phyloP scores from a whole-genome alignment of 2,888 invertebrate species.

The Platycheirus rosarum region DNA sequence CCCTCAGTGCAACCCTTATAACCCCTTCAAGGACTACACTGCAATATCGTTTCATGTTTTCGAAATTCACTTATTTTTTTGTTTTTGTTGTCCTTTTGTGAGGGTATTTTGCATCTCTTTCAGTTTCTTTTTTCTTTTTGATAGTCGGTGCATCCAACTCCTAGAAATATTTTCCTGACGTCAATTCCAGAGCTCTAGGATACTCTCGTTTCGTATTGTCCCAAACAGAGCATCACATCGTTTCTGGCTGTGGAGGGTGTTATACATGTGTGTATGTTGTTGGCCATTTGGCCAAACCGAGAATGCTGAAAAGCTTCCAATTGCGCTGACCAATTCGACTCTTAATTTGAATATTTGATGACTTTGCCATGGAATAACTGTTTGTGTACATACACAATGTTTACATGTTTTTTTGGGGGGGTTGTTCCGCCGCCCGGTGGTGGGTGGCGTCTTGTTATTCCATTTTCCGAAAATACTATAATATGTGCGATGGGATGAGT shows the following conservation, averaged over 20 bases:
- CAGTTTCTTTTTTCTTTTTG: background rate
- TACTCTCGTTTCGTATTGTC: conserved; percentile 34
- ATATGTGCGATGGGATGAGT: background rate
- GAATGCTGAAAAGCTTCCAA: conserved; percentile 65
- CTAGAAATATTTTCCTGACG: conserved; percentile 49
- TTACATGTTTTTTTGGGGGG: conserved; percentile 1
- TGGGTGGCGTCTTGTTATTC: background rate
- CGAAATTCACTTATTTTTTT: conserved; percentile 7
- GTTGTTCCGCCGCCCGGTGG: no score
- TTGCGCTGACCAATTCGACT: conserved; percentile 72
- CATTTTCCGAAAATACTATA: background rate
- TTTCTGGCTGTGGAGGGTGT: background rate
- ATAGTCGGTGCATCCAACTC: conserved; percentile 2
- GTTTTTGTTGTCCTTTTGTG: background rate
- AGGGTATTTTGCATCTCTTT: background rate
- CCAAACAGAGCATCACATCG: conserved; percentile 45
- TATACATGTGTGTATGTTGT: background rate
- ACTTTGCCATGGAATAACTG: conserved; percentile 60
- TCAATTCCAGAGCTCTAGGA: conserved; percentile 7
- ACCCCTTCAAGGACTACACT: background rate
- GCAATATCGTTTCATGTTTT: conserved; percentile 22
- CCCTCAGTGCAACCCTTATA: background rate
- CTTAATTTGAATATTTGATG: conserved; percentile 74
- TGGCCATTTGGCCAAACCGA: conserved; percentile 10
- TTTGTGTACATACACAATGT: conserved; percentile 8